Evolutionary conservation across 64 coral and sea anemone species (phyloP).

Genomic region (Dendrophyllia cribrosa): DNA sequence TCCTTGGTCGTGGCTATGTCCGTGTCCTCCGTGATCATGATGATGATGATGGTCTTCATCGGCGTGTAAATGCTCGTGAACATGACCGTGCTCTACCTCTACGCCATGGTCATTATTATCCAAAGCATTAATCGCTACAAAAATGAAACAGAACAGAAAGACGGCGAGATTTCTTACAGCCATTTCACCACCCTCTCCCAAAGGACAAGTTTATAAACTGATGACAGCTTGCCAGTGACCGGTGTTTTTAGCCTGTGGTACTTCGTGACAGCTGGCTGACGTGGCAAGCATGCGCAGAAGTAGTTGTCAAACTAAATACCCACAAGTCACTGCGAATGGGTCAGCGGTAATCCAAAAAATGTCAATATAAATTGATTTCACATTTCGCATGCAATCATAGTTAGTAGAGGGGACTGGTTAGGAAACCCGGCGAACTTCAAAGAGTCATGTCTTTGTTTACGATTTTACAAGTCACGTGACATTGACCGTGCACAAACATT

Average conservation of each 20-base stretch:
- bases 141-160: constrained; percentile 19
- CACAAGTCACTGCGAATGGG: background rate
- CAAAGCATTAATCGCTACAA: background rate
- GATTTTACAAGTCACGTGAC: too few relatives aligned
- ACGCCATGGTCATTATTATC: constrained; percentile 15
- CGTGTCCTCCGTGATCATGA: constrained; percentile 8
- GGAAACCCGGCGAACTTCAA: too few relatives aligned
- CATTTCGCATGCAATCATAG: too few relatives aligned
- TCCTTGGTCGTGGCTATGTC: constrained; percentile 37
- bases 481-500: too few relatives aligned
- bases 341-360: constrained; percentile 40
- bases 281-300: constrained; percentile 84
- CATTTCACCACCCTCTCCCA: constrained; percentile 13
- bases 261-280: constrained; percentile 78
- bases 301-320: background rate
- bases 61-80: constrained; percentile 21
- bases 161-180: background rate
- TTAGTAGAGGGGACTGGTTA: too few relatives aligned
- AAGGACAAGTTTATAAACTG: background rate
- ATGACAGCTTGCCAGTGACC: background rate
- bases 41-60: constrained; percentile 11
- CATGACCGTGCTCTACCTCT: constrained; percentile 41
- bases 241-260: constrained; percentile 68
- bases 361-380: background rate
- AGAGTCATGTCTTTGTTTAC: too few relatives aligned